Percentiles rank a stretch among this genome's conserved stretches.
Evolutionary conservation across 2,888 invertebrate genomes (phyloP).

Genomic region (Catonia carolina): DNA sequence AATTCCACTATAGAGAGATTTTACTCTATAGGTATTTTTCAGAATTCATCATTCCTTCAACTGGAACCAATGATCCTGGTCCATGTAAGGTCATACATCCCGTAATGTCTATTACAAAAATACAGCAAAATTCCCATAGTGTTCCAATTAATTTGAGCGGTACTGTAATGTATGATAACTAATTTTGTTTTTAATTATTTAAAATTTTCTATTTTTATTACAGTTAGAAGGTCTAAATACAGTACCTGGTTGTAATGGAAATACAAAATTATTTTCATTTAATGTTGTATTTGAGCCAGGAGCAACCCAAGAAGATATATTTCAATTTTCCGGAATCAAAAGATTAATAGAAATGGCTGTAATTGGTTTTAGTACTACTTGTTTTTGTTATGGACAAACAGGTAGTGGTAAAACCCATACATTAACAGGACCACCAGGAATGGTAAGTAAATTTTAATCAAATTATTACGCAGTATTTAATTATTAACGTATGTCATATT

Average conservation of each 20-base stretch:
- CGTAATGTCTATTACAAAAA: too few species aligned
- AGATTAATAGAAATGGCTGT: constrained; percentile 88
- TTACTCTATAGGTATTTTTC: too few species aligned
- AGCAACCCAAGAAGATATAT: constrained; percentile 74
- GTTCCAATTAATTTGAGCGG: too few species aligned
- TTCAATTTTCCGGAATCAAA: constrained; percentile 86
- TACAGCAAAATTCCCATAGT: too few species aligned
- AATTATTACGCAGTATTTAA: neutral
- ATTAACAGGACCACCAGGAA: constrained; percentile 80
- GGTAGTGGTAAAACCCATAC: constrained; percentile 96
- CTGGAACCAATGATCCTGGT: too few species aligned
- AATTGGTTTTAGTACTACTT: constrained; percentile 89
- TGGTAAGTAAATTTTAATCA: constrained; percentile 51
- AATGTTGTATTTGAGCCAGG: constrained; percentile 92
- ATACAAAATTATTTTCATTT: constrained; percentile 83
- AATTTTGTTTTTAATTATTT: too few species aligned
- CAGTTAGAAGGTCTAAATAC: constrained; percentile 32
- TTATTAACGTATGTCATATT: neutral
- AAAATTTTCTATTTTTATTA: neutral
- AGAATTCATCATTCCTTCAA: too few species aligned
- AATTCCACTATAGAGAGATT: too few species aligned
- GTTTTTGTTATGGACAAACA: constrained; percentile 94
- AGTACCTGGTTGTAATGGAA: constrained; percentile 39
- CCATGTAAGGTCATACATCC: too few species aligned
- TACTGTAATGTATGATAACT: too few species aligned